These are phyloP conservation scores for Urechis unicinctus DNA, from an alignment of 2,888 invertebrate species.

Conservation along the genomic window DNA sequence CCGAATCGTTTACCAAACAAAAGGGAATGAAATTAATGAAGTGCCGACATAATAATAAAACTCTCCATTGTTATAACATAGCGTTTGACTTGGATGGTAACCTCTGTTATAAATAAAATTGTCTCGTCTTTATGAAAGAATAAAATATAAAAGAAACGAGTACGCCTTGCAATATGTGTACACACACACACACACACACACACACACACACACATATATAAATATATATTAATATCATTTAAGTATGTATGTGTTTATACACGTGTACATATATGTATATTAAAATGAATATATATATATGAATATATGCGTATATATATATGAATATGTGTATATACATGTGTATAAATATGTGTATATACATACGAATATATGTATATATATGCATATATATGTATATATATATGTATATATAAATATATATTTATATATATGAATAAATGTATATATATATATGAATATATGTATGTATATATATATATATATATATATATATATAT, in stretches of 20 bases:
- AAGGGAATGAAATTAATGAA: no score
- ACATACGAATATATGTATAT: slow-evolving; percentile 13
- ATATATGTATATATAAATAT: not conserved
- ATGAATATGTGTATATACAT: slow-evolving; percentile 3
- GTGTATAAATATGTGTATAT: no score
- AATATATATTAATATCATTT: not conserved
- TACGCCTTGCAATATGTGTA: not conserved
- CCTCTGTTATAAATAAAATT: no score
- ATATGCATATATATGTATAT: slow-evolving; percentile 3
- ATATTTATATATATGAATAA: no score
- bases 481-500: not conserved
- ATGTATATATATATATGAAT: no score
- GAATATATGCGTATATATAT: slow-evolving; percentile 4
- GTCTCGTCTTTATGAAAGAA: no score
- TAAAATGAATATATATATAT: slow-evolving; percentile 6
- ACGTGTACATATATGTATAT: slow-evolving; percentile 4
- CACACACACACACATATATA: slow-evolving; percentile 5
- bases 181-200: slow-evolving; percentile 9
- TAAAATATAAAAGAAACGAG: no score
- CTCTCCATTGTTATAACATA: no score
- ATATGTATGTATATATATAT: not conserved
- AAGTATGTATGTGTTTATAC: not conserved
- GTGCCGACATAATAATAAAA: no score
- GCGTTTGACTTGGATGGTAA: no score
- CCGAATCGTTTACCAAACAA: no score